A percentile compares a stretch with the other conserved stretches of the same genome.
Conservation (phyloP, 1,140 invertebrate genomes). For the Trachymyrmex cornetzi region DNA sequence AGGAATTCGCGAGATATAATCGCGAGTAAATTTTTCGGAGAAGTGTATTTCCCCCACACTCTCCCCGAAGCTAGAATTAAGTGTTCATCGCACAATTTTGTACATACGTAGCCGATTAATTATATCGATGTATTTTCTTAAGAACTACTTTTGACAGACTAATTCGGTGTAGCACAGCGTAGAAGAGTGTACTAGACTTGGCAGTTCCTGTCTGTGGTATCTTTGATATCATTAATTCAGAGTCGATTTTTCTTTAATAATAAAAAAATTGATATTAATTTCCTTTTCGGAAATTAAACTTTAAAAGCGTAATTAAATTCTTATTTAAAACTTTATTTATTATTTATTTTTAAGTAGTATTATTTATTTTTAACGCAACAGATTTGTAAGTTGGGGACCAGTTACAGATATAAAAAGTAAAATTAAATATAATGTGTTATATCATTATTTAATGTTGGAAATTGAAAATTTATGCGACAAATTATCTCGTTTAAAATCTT, state of each 20-base stretch:
- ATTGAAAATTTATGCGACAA: not conserved
- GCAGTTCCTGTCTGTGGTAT: not conserved
- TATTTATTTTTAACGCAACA: constrained; percentile 4
- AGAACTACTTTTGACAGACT: constrained; percentile 17
- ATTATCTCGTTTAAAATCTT: not conserved
- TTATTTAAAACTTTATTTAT: constrained; percentile 32
- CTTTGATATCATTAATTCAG: not conserved
- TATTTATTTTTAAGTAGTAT: constrained; percentile 27
- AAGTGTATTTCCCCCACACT: not conserved
- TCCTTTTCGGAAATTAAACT: not conserved
- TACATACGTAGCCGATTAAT: constrained; percentile 52
- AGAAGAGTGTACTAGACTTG: not conserved
- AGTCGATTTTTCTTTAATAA: constrained; percentile 10
- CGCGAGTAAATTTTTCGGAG: constrained; percentile 16
- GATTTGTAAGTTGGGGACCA: not conserved
- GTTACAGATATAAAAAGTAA: not conserved
- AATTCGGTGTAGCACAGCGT: not conserved
- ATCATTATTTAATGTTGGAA: constrained; percentile 23
- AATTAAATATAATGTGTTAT: too few species aligned
- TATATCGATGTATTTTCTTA: constrained; percentile 30
- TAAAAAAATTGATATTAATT: not conserved
- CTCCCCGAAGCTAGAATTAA: constrained; percentile 38
- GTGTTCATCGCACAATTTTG: constrained; percentile 42
- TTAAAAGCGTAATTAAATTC: not conserved
- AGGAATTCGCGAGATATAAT: constrained; percentile 20